Evolutionary conservation across 2,797 vertebrate genomes (phyloP).

Genomic region (Onychomys leucogaster): DNA sequence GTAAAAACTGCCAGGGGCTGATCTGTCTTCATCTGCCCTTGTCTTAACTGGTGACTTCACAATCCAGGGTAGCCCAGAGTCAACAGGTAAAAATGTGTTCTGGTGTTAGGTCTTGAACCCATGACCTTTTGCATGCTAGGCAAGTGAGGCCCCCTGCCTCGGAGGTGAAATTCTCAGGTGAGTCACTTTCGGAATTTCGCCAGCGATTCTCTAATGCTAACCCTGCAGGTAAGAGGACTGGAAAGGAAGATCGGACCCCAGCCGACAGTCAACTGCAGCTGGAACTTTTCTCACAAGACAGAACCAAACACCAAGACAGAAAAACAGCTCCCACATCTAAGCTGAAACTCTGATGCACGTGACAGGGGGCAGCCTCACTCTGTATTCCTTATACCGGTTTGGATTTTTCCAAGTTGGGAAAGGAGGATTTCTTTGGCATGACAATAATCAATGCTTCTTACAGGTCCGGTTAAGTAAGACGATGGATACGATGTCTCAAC

Average conservation of each 20-base stretch:
- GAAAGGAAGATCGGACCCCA: neutral
- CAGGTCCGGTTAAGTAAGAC: slow-evolving; percentile 44
- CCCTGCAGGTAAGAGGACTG: neutral
- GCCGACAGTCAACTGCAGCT: neutral
- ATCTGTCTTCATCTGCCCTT: neutral
- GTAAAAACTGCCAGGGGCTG: neutral
- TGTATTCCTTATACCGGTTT: neutral
- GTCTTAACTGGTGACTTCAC: neutral
- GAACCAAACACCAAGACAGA: neutral
- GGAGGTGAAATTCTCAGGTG: slow-evolving; percentile 27
- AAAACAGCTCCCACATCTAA: neutral
- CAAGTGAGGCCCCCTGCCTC: neutral
- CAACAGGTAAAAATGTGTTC: neutral
- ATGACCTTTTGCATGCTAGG: neutral
- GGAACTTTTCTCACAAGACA: slow-evolving; percentile 5
- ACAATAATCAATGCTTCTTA: neutral
- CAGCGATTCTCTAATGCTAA: neutral
- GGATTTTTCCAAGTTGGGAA: slow-evolving; percentile 58
- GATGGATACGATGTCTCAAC: slow-evolving; percentile 60
- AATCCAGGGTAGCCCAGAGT: neutral
- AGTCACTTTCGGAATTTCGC: slow-evolving; percentile 29
- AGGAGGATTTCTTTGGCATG: neutral
- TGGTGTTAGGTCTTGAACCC: neutral
- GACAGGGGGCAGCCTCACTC: slow-evolving; percentile 3
- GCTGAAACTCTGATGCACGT: neutral